Evolutionary conservation across 2,888 invertebrate genomes (phyloP), one percentile per base, ranked within the genome.

Genomic region (Epinotia brunnichana): DNA sequence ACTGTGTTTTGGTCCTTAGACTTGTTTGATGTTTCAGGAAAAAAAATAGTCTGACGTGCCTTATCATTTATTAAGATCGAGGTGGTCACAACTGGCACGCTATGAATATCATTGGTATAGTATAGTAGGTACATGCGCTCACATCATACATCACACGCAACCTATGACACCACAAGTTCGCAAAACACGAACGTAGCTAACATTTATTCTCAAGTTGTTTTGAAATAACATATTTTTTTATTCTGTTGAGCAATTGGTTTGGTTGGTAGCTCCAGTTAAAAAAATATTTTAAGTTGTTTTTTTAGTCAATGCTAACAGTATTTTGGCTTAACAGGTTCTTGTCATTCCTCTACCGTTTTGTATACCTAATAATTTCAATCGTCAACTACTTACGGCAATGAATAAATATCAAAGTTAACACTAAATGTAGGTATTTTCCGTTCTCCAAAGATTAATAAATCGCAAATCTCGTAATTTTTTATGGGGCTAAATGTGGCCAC

Each of bases 141-240:
- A 21, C 60, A 61, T 29, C 71, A 60, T 66, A 60, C 56, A 67
- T 19, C 24, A 35, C 15, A 61, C 66, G 21, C 60, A 72, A 67
- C 61, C 72, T 56, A 56, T 62, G 72, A 72, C 72, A 48, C 54
- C 44, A 67, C 56, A 35, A 62, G 61, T 67, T 72, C 56, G 19
- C 35, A 56, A 41, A 69, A 61, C 44, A 54, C 17, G 4, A 67
- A n/a, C 61, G 15, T 39, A 41, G 19, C 41, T 17, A 44, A 61
- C 24, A 69, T 61, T 41, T 59, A 48, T 62, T 62, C n/a, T 48
- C 24, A 59, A 48, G 24, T 39, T 69, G 53, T 41, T 61, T 69
- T 21, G 11, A 44, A 54, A 69, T 59, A 66, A 21, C 67, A 48
- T 51, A 29, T 35, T 35, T 29, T 29, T 29, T 7, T 24, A 24